phyloP scores from a whole-genome alignment of 2,888 invertebrate genomes.

The Zaprionus obscuricornis region DNA sequence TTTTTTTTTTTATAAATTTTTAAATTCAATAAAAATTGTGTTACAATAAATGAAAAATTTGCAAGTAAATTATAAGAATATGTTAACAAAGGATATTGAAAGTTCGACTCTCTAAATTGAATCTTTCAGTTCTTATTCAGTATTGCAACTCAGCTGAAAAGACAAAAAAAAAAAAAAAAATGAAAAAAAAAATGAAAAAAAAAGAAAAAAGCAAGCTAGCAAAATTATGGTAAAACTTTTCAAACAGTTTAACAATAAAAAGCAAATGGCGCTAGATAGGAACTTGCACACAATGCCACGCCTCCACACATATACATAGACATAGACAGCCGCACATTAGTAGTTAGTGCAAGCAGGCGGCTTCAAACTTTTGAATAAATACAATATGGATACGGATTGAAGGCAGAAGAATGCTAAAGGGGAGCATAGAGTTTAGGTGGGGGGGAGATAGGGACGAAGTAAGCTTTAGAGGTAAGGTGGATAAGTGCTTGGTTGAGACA shows the following conservation, averaged over 20 bases:
- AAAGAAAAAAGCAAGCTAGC: slow-evolving; percentile 31
- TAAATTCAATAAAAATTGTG: no score
- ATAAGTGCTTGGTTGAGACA: slow-evolving; percentile 1
- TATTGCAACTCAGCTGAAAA: slow-evolving; percentile 9
- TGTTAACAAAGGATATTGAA: slow-evolving; percentile 18
- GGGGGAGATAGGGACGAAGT: no score
- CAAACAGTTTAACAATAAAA: slow-evolving; percentile 75
- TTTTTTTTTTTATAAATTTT: no score
- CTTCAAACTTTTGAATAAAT: slow-evolving; percentile 75
- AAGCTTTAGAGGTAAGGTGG: slow-evolving; percentile 3
- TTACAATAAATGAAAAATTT: no score
- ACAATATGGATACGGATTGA: slow-evolving; percentile 54
- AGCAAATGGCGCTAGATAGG: slow-evolving; percentile 74
- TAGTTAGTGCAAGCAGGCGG: slow-evolving; percentile 79
- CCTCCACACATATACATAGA: slow-evolving; percentile 30
- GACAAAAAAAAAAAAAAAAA: slow-evolving; percentile 14
- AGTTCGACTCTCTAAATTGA: slow-evolving; percentile 18
- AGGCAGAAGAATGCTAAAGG: not conserved
- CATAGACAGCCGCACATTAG: slow-evolving; percentile 69
- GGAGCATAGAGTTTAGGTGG: not conserved
- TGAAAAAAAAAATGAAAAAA: slow-evolving; percentile 25
- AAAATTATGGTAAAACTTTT: slow-evolving; percentile 74
- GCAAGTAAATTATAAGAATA: no score
- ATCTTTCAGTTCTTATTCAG: slow-evolving; percentile 25
- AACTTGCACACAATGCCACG: slow-evolving; percentile 61